Evolutionary conservation across 2,888 invertebrate genomes (phyloP).

Genomic region (Xestia c-nigrum): DNA sequence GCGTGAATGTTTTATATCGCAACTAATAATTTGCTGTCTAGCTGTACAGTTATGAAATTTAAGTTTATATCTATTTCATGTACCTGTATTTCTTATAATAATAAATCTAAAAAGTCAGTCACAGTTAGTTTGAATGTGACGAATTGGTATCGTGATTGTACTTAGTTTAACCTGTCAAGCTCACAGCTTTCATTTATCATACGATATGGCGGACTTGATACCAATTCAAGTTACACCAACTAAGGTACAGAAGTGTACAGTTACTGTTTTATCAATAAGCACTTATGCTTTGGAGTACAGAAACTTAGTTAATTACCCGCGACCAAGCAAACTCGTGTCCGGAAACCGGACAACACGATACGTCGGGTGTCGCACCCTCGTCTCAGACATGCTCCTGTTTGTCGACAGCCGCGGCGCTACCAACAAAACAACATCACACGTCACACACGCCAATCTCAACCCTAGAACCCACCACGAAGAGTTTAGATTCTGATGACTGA

Average conservation of each 20-base stretch:
- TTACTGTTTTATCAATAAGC: constrained; percentile 66
- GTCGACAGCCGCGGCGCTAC: constrained; percentile 66
- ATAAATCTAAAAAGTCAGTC: constrained; percentile 50
- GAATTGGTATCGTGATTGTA: constrained; percentile 46
- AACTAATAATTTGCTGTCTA: constrained; percentile 60
- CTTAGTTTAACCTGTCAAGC: constrained; percentile 42
- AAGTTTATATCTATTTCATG: constrained; percentile 13
- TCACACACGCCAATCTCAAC: constrained; percentile 61
- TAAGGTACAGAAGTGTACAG: constrained; percentile 27
- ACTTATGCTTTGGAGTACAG: constrained; percentile 70
- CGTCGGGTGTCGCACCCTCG: constrained; percentile 85
- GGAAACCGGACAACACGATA: constrained; percentile 90
- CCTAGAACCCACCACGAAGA: constrained; percentile 67
- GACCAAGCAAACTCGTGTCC: constrained; percentile 80
- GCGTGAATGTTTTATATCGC: constrained; percentile 69
- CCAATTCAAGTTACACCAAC: constrained; percentile 28
- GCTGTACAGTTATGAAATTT: constrained; percentile 50
- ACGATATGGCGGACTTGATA: constrained; percentile 13
- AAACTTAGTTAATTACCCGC: constrained; percentile 89
- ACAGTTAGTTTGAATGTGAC: constrained; percentile 48
- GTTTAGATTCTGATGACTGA: constrained; percentile 62
- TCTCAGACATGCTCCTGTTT: constrained; percentile 83
- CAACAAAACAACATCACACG: constrained; percentile 60
- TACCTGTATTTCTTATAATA: constrained; percentile 28
- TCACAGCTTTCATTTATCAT: constrained; percentile 39